Evolutionary conservation across 1,140 invertebrate species (phyloP).

Genomic region (Amyelois transitella): DNA sequence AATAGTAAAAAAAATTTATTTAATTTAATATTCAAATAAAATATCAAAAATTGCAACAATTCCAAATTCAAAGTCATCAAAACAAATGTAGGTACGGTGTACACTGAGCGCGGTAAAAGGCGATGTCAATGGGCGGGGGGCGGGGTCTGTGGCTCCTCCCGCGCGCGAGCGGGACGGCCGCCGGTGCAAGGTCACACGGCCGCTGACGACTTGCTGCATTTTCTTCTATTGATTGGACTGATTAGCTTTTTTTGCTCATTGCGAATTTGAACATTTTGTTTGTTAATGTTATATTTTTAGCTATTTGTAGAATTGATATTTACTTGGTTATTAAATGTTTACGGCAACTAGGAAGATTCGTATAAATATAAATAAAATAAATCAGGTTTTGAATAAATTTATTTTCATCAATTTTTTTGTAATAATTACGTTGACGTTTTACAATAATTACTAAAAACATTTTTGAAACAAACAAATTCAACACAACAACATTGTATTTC

Average conservation of each 20-base stretch:
- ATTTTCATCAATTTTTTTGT: too few species aligned
- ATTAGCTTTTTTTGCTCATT: not conserved
- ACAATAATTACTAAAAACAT: too few species aligned
- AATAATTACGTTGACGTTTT: too few species aligned
- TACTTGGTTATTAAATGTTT: too few species aligned
- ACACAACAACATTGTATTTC: not conserved
- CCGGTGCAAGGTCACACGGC: conserved; percentile 1
- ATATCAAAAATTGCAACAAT: not conserved
- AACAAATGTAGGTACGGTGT: conserved; percentile 14
- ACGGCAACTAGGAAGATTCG: too few species aligned
- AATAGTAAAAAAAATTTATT: not conserved
- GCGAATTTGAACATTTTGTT: not conserved
- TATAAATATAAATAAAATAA: too few species aligned
- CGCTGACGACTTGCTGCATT: not conserved
- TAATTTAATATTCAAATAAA: not conserved
- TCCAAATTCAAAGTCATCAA: not conserved
- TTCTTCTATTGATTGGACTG: not conserved
- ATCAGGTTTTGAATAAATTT: too few species aligned
- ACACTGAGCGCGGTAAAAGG: conserved; percentile 28
- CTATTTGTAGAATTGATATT: not conserved
- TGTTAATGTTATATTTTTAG: not conserved
- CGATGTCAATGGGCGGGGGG: conserved; percentile 45
- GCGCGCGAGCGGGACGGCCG: conserved; percentile 15
- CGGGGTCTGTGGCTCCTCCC: conserved; percentile 34
- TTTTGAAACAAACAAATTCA: too few species aligned